Conservation (phyloP, 2,113 vertebrate species). For the Macaca mulatta region DNA sequence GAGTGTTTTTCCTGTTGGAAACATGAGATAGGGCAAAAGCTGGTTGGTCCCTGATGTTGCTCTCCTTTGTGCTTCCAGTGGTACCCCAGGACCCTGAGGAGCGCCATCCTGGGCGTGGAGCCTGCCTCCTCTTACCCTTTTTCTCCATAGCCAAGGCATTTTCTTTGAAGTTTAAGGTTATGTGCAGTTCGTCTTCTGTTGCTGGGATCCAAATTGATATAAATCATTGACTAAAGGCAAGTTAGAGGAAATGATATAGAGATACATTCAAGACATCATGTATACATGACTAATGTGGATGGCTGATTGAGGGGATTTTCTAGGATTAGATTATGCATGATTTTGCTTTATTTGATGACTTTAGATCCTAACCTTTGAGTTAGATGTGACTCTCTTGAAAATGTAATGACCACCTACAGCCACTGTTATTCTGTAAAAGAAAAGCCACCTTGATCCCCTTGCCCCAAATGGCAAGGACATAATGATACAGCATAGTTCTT, state of each 20-base stretch:
- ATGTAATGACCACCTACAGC: background rate
- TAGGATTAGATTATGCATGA: background rate
- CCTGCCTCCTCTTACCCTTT: background rate
- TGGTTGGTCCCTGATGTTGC: background rate
- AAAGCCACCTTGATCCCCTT: background rate
- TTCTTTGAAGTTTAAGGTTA: background rate
- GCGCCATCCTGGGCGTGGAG: background rate
- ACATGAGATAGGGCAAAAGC: background rate
- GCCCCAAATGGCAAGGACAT: background rate
- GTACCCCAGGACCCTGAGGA: background rate
- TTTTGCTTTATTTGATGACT: background rate
- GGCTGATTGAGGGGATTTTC: background rate
- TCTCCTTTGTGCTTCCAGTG: background rate
- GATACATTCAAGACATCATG: background rate
- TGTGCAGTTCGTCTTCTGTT: background rate
- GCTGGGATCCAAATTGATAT: background rate
- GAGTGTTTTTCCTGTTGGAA: background rate
- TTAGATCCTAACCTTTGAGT: slow-evolving; percentile 3
- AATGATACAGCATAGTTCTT: background rate
- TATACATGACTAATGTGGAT: too few species aligned
- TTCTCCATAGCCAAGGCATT: background rate
- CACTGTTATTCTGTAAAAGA: background rate
- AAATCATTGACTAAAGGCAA: background rate
- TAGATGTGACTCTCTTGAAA: background rate
- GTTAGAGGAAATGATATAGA: background rate